Evolutionary conservation across 2,888 invertebrate species (phyloP).

Genomic region (Conchocele bisecta): DNA sequence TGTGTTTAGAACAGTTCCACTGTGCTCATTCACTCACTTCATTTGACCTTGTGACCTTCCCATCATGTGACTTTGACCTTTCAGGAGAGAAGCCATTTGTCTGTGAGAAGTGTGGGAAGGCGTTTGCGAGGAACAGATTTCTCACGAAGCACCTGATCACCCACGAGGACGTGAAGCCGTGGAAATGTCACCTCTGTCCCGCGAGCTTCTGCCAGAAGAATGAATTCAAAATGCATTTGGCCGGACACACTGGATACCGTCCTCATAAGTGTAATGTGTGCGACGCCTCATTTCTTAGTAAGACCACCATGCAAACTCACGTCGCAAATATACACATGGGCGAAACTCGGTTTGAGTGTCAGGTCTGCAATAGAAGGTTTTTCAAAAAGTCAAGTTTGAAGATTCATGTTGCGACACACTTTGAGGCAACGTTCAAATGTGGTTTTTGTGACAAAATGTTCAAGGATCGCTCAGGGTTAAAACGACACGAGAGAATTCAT

Average conservation of each 20-base stretch:
- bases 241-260: conserved; percentile 42
- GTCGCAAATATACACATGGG: conserved; percentile 57
- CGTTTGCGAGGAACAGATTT: conserved; percentile 37
- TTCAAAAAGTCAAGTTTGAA: conserved; percentile 51
- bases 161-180: conserved; percentile 49
- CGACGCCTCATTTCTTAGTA: conserved; percentile 46
- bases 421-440: conserved; percentile 52
- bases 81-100: conserved; percentile 44
- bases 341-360: conserved; percentile 51
- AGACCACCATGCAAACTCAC: conserved; percentile 39
- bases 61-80: too few relatives aligned
- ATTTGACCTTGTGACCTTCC: too few relatives aligned
- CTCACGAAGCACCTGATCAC: conserved; percentile 44
- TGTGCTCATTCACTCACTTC: too few relatives aligned
- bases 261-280: conserved; percentile 51
- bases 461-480: conserved; percentile 48
- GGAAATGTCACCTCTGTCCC: conserved; percentile 42
- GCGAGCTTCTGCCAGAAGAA: conserved; percentile 51
- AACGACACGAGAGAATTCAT: conserved; percentile 49
- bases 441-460: conserved; percentile 51
- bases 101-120: conserved; percentile 54
- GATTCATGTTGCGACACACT: conserved; percentile 51
- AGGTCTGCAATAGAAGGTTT: conserved; percentile 45
- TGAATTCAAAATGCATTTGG: conserved; percentile 51
- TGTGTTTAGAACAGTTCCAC: too few relatives aligned